Percentiles rank a stretch among this genome's conserved stretches.
Evolutionary conservation across 2,113 vertebrate species (phyloP).

Genomic region (Rhegmatorhina hoffmannsi): DNA sequence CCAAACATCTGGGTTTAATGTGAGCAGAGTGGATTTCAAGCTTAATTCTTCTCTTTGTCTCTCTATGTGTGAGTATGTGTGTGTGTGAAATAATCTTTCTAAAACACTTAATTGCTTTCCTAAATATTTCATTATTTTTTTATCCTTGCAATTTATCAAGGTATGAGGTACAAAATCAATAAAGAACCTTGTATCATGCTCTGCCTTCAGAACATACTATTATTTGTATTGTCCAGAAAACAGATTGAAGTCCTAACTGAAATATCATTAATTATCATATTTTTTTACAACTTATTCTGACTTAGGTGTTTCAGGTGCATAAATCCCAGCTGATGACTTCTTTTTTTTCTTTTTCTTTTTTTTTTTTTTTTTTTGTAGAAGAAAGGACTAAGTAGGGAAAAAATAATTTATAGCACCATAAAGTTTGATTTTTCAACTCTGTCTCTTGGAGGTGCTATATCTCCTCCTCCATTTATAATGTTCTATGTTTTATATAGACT

Average conservation of each 20-base stretch:
- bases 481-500: neutral
- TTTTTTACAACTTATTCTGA: neutral
- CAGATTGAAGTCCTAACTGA: neutral
- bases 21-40: conserved; percentile 12
- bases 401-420: neutral
- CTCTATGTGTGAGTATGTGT: neutral
- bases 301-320: neutral
- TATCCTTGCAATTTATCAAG: neutral
- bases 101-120: neutral
- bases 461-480: neutral
- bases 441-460: neutral
- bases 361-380: accelerated
- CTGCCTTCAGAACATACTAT: neutral
- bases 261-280: neutral
- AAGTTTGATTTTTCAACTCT: neutral
- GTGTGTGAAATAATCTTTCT: neutral
- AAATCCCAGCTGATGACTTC: neutral
- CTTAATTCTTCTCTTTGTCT: conserved; percentile 27
- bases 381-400: neutral
- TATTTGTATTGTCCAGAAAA: neutral
- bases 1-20: conserved; percentile 58
- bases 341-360: accelerated
- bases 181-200: neutral
- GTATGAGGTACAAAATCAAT: neutral
- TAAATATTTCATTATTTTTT: neutral